phyloP scores from a whole-genome alignment of 2,113 vertebrate species.

The Cochlearius cochlearius region DNA sequence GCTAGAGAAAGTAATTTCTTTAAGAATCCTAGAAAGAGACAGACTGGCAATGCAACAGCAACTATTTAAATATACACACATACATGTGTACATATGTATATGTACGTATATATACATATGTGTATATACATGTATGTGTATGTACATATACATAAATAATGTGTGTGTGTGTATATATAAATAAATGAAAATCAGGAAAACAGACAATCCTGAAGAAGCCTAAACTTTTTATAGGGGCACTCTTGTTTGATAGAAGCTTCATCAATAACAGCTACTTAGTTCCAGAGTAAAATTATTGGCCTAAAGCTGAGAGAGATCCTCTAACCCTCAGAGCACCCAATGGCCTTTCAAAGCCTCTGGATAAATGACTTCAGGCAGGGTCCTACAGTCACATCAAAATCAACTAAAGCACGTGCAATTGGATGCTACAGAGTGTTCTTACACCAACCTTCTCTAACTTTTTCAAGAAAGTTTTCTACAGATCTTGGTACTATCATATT shows the following conservation, averaged over 20 bases:
- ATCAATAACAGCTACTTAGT: not conserved
- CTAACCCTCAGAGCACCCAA: not conserved
- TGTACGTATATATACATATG: not conserved
- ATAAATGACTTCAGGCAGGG: not conserved
- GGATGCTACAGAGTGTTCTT: not conserved
- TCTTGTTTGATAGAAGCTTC: not conserved
- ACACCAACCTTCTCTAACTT: not conserved
- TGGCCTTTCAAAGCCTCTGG: not conserved
- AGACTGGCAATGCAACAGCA: not conserved
- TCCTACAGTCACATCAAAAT: not conserved
- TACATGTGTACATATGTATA: fast-evolving
- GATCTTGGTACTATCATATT: not conserved
- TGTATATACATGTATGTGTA: fast-evolving
- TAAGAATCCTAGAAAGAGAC: not conserved
- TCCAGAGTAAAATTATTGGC: not conserved
- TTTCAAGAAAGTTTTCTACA: not conserved
- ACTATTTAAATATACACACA: not conserved
- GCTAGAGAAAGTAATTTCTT: not conserved
- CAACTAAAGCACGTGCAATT: not conserved
- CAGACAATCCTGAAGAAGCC: not conserved
- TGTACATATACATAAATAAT: too few relatives aligned
- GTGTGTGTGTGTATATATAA: not conserved
- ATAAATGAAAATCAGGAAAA: not conserved
- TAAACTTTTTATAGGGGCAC: not conserved
- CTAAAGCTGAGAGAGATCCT: not conserved